Evolutionary conservation across 2,888 invertebrate species (phyloP).

Genomic region (Microdon myrmicae): DNA sequence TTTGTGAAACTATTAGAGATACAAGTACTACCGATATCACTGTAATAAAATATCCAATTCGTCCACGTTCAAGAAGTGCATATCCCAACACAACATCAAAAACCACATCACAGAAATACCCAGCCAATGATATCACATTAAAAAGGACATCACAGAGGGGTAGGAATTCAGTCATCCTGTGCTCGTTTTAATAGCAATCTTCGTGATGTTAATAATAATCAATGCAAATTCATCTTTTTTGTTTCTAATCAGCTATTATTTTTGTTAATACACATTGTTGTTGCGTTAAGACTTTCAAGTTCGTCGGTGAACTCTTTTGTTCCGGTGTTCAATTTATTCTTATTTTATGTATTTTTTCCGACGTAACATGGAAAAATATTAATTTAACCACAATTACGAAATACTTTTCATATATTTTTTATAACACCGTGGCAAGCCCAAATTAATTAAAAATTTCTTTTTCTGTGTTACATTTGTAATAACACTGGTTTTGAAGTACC

Average conservation of each 20-base stretch:
- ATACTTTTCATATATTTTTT: too few species aligned
- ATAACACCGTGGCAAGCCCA: too few species aligned
- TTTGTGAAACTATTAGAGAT: slow-evolving; percentile 81
- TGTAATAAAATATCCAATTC: slow-evolving; percentile 74
- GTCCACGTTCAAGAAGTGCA: slow-evolving; percentile 78
- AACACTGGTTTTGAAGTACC: too few species aligned
- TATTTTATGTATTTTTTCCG: too few species aligned
- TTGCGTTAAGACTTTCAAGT: too few species aligned
- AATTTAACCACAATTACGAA: too few species aligned
- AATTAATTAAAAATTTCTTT: too few species aligned
- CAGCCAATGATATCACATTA: slow-evolving; percentile 89
- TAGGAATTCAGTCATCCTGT: slow-evolving; percentile 80
- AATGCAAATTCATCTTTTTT: slow-evolving; percentile 26
- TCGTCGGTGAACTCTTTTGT: too few species aligned
- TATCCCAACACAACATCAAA: slow-evolving; percentile 89
- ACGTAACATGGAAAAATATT: too few species aligned
- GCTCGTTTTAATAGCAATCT: slow-evolving; percentile 1
- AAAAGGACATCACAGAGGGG: slow-evolving; percentile 91
- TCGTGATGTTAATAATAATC: slow-evolving; percentile 13
- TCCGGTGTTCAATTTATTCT: too few species aligned
- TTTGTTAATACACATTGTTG: slow-evolving; percentile 1
- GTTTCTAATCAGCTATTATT: neutral
- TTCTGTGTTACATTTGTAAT: too few species aligned
- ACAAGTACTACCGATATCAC: slow-evolving; percentile 77
- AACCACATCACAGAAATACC: slow-evolving; percentile 90